Evolutionary conservation across 1,140 invertebrate species (phyloP).

Genomic region (Euwallacea fornicatus): DNA sequence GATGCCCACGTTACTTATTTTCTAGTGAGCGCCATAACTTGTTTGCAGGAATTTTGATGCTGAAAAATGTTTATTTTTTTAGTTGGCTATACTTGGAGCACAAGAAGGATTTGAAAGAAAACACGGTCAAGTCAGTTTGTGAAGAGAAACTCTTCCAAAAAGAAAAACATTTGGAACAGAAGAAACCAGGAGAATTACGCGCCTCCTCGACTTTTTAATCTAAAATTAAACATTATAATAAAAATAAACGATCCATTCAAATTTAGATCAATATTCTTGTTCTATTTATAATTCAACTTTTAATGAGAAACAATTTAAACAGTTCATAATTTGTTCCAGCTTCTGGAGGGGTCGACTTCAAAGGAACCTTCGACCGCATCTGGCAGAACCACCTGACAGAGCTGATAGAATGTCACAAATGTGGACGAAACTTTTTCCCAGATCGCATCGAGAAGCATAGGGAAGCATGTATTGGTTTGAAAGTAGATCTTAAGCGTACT

Average conservation of each 20-base stretch:
- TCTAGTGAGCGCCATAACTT: constrained; percentile 63
- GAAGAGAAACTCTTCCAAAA: constrained; percentile 14
- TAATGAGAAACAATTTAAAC: no score
- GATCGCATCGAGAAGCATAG: constrained; percentile 44
- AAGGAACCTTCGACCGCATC: constrained; percentile 48
- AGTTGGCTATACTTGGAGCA: constrained; percentile 62
- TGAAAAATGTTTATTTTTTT: constrained; percentile 36
- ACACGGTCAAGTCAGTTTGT: not conserved
- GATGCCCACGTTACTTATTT: constrained; percentile 73
- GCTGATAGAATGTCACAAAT: constrained; percentile 44
- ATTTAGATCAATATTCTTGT: no score
- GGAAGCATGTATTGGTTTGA: constrained; percentile 40
- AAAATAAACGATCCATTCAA: no score
- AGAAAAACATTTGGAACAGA: no score
- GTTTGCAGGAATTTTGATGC: not conserved
- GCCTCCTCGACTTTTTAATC: no score
- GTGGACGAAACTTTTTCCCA: constrained; percentile 46
- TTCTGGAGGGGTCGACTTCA: constrained; percentile 47
- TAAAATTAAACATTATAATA: no score
- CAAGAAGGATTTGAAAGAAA: constrained; percentile 50
- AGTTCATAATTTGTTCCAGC: constrained; percentile 38
- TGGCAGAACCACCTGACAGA: constrained; percentile 50
- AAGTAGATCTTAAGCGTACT: not conserved
- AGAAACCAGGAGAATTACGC: no score
- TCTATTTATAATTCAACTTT: no score